Conservation (phyloP, 2,888 invertebrate genomes). For the Schizaphis graminum region DNA sequence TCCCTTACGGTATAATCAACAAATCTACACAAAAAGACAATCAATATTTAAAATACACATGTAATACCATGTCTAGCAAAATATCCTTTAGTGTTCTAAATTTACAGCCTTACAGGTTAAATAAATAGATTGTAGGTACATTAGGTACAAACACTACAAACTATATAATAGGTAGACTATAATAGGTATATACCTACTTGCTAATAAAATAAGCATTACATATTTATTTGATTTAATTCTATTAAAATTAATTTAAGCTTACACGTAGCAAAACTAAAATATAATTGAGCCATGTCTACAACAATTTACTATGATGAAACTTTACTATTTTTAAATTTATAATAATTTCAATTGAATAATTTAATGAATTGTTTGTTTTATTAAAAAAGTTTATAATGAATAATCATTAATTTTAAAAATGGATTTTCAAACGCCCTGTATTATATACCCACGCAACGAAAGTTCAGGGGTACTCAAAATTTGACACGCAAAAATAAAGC, state of each 20-base stretch:
- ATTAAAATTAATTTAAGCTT: not conserved
- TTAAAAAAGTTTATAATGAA: not conserved
- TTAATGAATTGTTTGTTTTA: not conserved
- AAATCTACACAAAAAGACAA: no score
- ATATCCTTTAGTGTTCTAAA: no score
- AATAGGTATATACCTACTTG: no score
- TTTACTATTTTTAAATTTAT: not conserved
- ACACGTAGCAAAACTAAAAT: not conserved
- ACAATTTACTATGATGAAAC: not conserved
- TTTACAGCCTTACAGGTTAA: no score
- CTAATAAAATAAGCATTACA: no score
- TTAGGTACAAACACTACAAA: no score
- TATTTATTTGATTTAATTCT: no score
- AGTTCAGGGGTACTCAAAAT: slow-evolving; percentile 43
- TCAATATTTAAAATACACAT: no score
- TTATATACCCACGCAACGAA: not conserved
- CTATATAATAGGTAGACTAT: no score
- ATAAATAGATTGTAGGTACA: no score
- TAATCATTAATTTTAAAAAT: not conserved
- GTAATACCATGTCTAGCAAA: no score
- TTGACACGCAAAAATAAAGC: not conserved
- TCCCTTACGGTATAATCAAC: no score
- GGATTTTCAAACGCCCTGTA: slow-evolving; percentile 11
- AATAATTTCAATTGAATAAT: not conserved
- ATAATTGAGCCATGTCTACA: not conserved